phyloP scores from a whole-genome alignment of 2,888 invertebrate species.

The Pandemis heparana region DNA sequence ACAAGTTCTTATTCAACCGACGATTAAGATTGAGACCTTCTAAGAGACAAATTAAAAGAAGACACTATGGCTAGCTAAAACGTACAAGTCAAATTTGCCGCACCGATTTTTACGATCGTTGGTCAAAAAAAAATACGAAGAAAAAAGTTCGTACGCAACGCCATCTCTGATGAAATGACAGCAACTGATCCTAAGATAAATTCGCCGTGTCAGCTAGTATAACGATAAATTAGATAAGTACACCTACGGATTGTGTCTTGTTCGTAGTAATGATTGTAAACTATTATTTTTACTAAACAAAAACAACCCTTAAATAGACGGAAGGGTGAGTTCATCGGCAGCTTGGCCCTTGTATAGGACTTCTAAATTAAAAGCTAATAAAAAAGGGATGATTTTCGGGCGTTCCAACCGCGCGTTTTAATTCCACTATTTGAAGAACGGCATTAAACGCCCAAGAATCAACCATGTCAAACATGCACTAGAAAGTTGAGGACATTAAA shows the following conservation, averaged over 20 bases:
- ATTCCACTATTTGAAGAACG: background rate
- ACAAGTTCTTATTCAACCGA: too few species aligned
- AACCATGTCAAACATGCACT: background rate
- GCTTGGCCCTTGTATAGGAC: constrained; percentile 47
- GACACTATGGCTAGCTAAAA: too few species aligned
- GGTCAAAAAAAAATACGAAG: too few species aligned
- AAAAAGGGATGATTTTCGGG: background rate
- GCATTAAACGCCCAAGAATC: background rate
- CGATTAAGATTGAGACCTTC: too few species aligned
- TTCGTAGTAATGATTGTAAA: background rate
- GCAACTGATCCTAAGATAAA: too few species aligned
- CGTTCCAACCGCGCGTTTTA: background rate
- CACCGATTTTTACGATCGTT: too few species aligned
- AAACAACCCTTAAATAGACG: constrained; percentile 67
- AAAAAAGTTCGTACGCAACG: too few species aligned
- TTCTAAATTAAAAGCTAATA: background rate
- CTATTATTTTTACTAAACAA: background rate
- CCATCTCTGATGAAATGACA: too few species aligned
- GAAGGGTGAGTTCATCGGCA: constrained; percentile 74
- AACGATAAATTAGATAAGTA: background rate
- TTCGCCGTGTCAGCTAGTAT: too few species aligned
- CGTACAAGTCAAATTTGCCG: too few species aligned
- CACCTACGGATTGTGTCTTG: background rate
- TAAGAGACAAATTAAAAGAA: too few species aligned
- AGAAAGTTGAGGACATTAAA: background rate